These are phyloP conservation scores for Achlya flavicornis DNA, from an alignment of 2,888 invertebrate genomes.

Conservation along the genomic window DNA sequence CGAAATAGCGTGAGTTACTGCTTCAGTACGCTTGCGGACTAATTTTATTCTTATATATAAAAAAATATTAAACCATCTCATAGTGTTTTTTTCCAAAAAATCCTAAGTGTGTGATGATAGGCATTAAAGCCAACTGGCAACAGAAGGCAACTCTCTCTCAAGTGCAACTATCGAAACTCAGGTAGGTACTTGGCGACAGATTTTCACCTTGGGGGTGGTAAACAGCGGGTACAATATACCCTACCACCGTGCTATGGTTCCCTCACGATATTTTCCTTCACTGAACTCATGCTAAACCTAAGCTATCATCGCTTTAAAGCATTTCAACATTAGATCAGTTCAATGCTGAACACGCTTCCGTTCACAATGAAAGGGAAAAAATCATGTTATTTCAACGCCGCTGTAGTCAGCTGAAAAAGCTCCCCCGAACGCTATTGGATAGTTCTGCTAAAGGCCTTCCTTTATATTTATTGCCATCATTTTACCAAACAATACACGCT, in stretches of 20 bases:
- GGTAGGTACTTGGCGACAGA: no score
- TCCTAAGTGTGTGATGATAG: no score
- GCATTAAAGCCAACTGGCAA: no score
- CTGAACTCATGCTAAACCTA: no score
- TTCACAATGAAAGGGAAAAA: slow-evolving; percentile 33
- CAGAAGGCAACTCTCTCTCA: no score
- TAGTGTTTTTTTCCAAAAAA: no score
- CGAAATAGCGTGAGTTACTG: slow-evolving; percentile 53
- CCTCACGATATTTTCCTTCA: no score
- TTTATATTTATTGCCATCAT: slow-evolving; percentile 76
- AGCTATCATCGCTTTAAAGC: no score
- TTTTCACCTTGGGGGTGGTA: no score
- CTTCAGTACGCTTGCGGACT: slow-evolving; percentile 19
- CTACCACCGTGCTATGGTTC: no score
- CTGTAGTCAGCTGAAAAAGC: slow-evolving; percentile 40
- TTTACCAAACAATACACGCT: slow-evolving; percentile 69
- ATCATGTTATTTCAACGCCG: slow-evolving; percentile 38
- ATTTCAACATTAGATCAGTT: slow-evolving; percentile 21
- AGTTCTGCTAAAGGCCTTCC: slow-evolving; percentile 64
- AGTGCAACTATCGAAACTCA: no score
- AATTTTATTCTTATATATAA: neutral
- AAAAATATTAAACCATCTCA: neutral
- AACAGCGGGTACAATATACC: no score
- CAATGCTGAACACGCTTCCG: slow-evolving; percentile 25
- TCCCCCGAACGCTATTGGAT: slow-evolving; percentile 55